These are phyloP conservation scores for Hydrolagus colliei DNA, from an alignment of 2,797 vertebrate genomes.

Conservation along the genomic window DNA sequence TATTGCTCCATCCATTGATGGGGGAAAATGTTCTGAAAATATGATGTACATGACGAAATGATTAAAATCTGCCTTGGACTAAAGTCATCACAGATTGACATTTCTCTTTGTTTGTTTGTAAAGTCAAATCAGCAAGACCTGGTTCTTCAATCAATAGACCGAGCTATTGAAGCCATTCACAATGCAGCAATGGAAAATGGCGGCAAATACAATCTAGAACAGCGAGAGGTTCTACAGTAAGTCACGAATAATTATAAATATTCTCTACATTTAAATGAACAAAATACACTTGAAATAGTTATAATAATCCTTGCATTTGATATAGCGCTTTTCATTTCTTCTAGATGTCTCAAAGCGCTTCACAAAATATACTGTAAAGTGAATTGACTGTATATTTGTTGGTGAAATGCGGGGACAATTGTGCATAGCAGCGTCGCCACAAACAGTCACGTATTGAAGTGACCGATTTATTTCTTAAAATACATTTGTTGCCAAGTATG, in stretches of 20 bases:
- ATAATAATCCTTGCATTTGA: too few relatives aligned
- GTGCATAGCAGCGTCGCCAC: too few relatives aligned
- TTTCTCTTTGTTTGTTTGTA: not conserved
- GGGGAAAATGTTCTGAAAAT: not conserved
- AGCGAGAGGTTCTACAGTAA: constrained; percentile 94
- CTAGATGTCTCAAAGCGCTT: too few relatives aligned
- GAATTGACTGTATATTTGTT: too few relatives aligned
- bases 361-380: too few relatives aligned
- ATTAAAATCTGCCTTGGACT: not conserved
- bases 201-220: constrained; percentile 95
- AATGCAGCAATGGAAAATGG: constrained; percentile 89
- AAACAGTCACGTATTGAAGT: too few relatives aligned
- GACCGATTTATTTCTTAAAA: too few relatives aligned
- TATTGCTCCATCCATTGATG: not conserved
- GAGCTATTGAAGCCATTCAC: constrained; percentile 93
- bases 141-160: constrained; percentile 90
- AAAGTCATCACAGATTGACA: not conserved
- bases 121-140: constrained; percentile 70
- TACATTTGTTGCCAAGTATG: too few relatives aligned
- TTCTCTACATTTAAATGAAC: too few relatives aligned
- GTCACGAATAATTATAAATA: constrained; percentile 42
- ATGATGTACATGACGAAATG: not conserved
- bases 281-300: too few relatives aligned
- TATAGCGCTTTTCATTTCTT: too few relatives aligned
- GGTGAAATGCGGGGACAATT: not conserved